Evolutionary conservation across 2,797 vertebrate species (phyloP).

Genomic region (Heliangelus exortis): DNA sequence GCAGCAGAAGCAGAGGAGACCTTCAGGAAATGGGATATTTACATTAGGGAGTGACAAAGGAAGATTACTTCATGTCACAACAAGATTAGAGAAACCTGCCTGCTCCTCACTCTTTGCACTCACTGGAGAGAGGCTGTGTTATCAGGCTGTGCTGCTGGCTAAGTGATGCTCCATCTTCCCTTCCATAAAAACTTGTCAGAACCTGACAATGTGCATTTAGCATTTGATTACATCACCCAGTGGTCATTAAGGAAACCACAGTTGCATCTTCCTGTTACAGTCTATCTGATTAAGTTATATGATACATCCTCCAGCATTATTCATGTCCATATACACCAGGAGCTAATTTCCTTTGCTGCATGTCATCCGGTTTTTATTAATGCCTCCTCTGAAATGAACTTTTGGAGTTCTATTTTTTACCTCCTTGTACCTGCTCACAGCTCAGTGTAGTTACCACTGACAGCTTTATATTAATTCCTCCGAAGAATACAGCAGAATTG

Average conservation of each 20-base stretch:
- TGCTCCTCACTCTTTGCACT: not conserved
- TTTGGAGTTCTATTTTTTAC: not conserved
- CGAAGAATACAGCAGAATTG: not conserved
- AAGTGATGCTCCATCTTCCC: conserved; percentile 1
- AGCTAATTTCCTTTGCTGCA: conserved; percentile 49
- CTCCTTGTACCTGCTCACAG: not conserved
- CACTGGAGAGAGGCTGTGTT: not conserved
- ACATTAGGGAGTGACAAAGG: not conserved
- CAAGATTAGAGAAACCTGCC: not conserved
- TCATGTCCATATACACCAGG: conserved; percentile 16
- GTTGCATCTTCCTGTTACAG: conserved; percentile 53
- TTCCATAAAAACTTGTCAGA: not conserved
- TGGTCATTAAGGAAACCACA: conserved; percentile 71
- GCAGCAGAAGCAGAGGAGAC: not conserved
- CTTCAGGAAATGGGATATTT: not conserved
- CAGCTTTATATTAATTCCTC: not conserved
- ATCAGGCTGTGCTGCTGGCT: not conserved
- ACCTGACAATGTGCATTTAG: conserved; percentile 46
- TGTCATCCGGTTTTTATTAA: conserved; percentile 32
- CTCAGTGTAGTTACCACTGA: not conserved
- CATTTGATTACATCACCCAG: conserved; percentile 64
- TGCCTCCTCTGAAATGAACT: not conserved
- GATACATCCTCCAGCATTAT: conserved; percentile 58
- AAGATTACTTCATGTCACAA: conserved; percentile 26
- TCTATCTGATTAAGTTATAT: conserved; percentile 46